A percentile compares a stretch with the other conserved stretches of the same genome.
Conservation (phyloP, 2,888 invertebrate species). For the Sepiola atlantica region DNA sequence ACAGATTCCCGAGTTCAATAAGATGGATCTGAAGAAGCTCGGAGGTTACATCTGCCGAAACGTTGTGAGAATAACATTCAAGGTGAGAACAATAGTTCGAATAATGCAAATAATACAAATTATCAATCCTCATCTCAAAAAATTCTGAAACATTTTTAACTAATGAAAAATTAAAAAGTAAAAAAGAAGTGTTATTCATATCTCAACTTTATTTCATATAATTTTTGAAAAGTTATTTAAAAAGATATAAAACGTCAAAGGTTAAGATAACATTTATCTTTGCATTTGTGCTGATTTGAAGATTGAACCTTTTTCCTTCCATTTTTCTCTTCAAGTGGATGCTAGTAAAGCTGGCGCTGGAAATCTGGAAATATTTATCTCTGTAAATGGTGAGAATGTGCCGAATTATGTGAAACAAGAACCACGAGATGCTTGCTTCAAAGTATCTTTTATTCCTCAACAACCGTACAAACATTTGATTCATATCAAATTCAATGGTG, state of each 20-base stretch:
- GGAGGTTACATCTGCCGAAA: no score
- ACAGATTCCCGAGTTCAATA: no score
- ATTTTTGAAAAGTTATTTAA: background rate
- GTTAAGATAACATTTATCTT: background rate
- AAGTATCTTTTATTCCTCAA: slow-evolving; percentile 96
- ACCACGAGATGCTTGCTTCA: slow-evolving; percentile 95
- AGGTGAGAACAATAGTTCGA: no score
- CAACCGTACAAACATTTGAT: slow-evolving; percentile 93
- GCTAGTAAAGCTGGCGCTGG: slow-evolving; percentile 96
- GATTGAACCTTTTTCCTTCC: background rate
- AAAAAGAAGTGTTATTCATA: background rate
- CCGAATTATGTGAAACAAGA: slow-evolving; percentile 98
- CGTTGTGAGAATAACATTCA: no score
- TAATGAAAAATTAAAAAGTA: background rate
- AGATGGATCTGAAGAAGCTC: no score
- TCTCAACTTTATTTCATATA: background rate
- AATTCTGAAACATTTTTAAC: no score
- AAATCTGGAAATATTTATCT: slow-evolving; percentile 97
- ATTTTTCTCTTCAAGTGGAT: slow-evolving; percentile 82
- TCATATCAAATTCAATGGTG: slow-evolving; percentile 95
- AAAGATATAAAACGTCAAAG: background rate
- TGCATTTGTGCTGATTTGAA: background rate
- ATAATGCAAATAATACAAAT: no score
- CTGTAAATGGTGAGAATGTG: slow-evolving; percentile 95
- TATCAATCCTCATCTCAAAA: background rate